Evolutionary conservation across 1,140 invertebrate genomes (phyloP).

Genomic region (Himalopsyche phryganea): DNA sequence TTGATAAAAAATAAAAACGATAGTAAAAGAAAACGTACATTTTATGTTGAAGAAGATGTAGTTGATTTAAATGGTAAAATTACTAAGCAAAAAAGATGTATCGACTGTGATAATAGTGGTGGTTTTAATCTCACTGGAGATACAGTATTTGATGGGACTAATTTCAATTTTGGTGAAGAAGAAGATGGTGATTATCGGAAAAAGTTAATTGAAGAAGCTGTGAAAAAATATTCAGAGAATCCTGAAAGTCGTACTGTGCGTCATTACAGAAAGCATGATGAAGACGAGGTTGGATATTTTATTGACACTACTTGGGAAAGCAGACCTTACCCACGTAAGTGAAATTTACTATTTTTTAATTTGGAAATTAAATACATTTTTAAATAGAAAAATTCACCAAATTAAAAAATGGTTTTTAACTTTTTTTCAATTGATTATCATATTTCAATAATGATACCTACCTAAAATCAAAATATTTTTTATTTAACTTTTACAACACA

Average conservation of each 20-base stretch:
- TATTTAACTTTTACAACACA: too few species aligned
- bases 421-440: too few species aligned
- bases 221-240: too few species aligned
- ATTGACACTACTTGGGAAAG: constrained; percentile 46
- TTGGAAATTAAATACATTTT: not conserved
- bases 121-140: constrained; percentile 53
- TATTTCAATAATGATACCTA: too few species aligned
- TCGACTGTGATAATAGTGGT: constrained; percentile 17
- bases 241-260: constrained; percentile 22
- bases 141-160: constrained; percentile 34
- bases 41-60: constrained; percentile 5
- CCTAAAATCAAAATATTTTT: too few species aligned
- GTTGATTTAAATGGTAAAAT: not conserved
- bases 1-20: constrained; percentile 1
- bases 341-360: not conserved
- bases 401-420: too few species aligned
- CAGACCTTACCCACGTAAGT: constrained; percentile 39
- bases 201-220: not conserved
- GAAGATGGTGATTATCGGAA: constrained; percentile 3
- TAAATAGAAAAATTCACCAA: too few species aligned
- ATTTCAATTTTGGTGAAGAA: constrained; percentile 26
- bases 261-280: constrained; percentile 30
- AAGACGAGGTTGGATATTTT: constrained; percentile 49
- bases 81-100: constrained; percentile 28
- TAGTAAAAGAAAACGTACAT: not conserved